Evolutionary conservation across 2,888 invertebrate species (phyloP), one percentile per base, ranked within the genome.

Genomic region (Thereva unica): DNA sequence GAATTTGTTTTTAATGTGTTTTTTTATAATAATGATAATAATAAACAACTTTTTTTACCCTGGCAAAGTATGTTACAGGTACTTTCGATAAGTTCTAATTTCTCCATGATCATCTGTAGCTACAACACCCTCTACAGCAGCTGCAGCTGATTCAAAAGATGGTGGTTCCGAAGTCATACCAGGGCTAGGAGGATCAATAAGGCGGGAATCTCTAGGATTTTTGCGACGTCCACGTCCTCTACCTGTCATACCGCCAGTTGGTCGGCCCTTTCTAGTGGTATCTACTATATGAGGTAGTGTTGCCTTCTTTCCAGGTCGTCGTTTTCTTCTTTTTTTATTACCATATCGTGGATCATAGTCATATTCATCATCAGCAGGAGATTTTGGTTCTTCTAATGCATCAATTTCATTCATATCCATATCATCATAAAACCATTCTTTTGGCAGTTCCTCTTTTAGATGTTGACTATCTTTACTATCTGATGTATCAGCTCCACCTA

Each of bases 361-460:
- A 76, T 93, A 92, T 79, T 96, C 96, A 9, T 95, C 94, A 76
- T 95, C 95, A 37, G 91, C 89, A 75, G 95, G 95, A 45, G 92
- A 89, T 76, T 95, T 95, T 0, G 91, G 93, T 75, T 95, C 95
- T 75, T 95, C 95, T 69, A 92, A 91, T 0, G 90, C 90, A 74
- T 95, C 95, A 82, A 93, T 92, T 77, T 96, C 95, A 68, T 93
- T 88, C 82, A 95, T 90, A 69, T 93, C 93, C 76, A 91, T 85
- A 70, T 94, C 93, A 76, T 94, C 94, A 75, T 92, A 93, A 81
- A 89, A 94, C 93, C 93, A 94, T 73, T 93, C 92, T 84, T 90
- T 91, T 72, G 88, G 86, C 71, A 84, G 80, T 76, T 90, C 89
- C 83, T 93, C 93, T 78, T 93, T 92, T 5, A 89, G 84, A 23